Evolutionary conservation across 2,113 vertebrate species (phyloP), one percentile per base, ranked within the genome.

Genomic region (Petaurus breviceps): DNA sequence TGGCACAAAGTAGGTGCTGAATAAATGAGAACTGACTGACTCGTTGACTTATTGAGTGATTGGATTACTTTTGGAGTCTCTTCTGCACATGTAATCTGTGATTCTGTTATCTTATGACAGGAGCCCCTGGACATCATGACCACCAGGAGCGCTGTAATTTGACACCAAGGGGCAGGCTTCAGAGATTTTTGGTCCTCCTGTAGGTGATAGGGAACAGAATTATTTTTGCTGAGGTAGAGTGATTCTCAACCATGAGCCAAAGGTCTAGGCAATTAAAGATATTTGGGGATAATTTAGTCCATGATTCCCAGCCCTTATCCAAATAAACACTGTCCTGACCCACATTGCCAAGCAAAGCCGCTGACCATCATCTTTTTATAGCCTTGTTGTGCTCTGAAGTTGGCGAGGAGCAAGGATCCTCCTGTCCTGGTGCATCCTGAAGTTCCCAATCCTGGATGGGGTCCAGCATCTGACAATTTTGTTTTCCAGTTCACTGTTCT

Each of bases 191-290:
- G 43, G 93, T 26, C 47, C 68, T 26, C 43, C 68, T 90, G 1
- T n/a, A 14, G 54, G 51, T 95, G 28, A 0, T 53, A 94, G 93
- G 93, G 94, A 97, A 95, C 96, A 95, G 3, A 92, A 94, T 97
- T 95, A 95, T 22, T 98, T 98, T 97, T 97, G 68, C 68, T 43
- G 7, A 43, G 31, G 61, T 68, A 37, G 19, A n/a, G 19, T 84
- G 43, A 68, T 47, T 97, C 51, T 47, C 51, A n/a, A 68, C 22
- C 91, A 84, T 8, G n/a, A 84, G n/a, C n/a, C n/a, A 84, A 84
- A 84, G 11, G 37, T 84, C n/a, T 77, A 10, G 8, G 77, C 54
- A 77, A 37, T 0, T 7, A 92, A 94, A 96, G 77, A 96, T 97
- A 96, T 97, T 97, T 97, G 53, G 90, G 95, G 96, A 93, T 50